Base-by-base conservation (phyloP, 2,888 invertebrate genomes). In the Tribolium freemani region DNA sequence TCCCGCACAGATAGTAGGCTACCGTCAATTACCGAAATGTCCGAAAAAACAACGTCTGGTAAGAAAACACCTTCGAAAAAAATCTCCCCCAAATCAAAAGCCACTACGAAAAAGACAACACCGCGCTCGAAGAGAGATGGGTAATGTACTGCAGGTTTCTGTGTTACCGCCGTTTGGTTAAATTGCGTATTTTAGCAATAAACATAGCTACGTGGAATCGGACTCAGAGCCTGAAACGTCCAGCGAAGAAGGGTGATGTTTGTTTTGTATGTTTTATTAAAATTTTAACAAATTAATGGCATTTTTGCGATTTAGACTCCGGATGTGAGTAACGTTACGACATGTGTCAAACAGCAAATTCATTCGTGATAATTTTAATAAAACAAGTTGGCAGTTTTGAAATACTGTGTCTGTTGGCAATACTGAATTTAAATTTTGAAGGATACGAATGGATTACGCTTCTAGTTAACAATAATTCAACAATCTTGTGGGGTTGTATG, bases 21-120 rank as follows among this genome's bases (percentile, higher is more conserved):
- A 10, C 38, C 66, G 8, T 66, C 66, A 5, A 66, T 66, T 8
- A 53, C 66, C 9, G 66, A 66, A 20, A 66, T 66, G 26, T 66
- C 66, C 6, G 66, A 66, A 13, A 3, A 26, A 5, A 16, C 20
- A 13, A 38, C 51, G 3, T 9, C 51, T 1, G 26, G 16, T 2
- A 31, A 5, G 2, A 13, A 3, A 20, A 48, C 61, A 11, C 45
- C 45, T 4, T n/a, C n/a, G 8, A 11, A 45, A 45, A 45, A 8
- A 2, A 45, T 0, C 5, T 5, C 26, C 3, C 48, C n/a, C 48
- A 48, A 48, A 8, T 2, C 10, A 4, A 8, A 1, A 3, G 11
- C 3, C 0, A 45, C 5, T 6, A 2, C 26, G 8, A 45, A 45
- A 10, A 4, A 4, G 45, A 3, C n/a, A 45, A 45, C 45, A 45